Conservation (phyloP, 2,797 vertebrate genomes). For the Anguilla anguilla region DNA sequence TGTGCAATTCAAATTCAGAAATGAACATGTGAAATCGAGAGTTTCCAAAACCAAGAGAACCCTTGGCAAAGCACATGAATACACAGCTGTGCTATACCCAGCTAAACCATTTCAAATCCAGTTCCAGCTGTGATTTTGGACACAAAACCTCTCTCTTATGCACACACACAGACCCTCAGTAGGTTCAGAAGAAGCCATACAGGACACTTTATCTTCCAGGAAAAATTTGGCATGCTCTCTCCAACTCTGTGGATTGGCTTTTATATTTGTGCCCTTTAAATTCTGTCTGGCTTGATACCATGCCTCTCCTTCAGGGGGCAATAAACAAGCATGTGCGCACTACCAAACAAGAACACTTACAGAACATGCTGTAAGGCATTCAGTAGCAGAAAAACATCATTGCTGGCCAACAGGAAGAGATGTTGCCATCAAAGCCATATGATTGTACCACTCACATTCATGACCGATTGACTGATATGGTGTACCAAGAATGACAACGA, state of each 20-base stretch:
- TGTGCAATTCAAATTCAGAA: neutral
- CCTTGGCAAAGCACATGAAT: neutral
- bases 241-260: neutral
- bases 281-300: neutral
- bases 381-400: neutral
- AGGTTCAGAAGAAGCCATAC: slow-evolving; percentile 1
- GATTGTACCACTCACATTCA: slow-evolving; percentile 11
- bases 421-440: neutral
- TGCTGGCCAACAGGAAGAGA: neutral
- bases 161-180: neutral
- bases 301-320: neutral
- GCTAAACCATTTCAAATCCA: neutral
- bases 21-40: slow-evolving; percentile 1
- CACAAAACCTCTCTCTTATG: neutral
- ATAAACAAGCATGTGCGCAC: neutral
- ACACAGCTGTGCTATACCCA: neutral
- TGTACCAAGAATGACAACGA: slow-evolving; percentile 28
- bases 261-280: slow-evolving; percentile 9
- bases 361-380: neutral
- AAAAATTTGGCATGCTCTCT: neutral
- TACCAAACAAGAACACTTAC: neutral
- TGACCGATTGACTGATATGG: neutral
- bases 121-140: neutral
- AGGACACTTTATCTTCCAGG: neutral
- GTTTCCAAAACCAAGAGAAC: slow-evolving; percentile 1